Percentiles rank a stretch among this genome's conserved stretches.
phyloP scores from a whole-genome alignment of 2,113 vertebrate species.

The Mormyrus iriodes region DNA sequence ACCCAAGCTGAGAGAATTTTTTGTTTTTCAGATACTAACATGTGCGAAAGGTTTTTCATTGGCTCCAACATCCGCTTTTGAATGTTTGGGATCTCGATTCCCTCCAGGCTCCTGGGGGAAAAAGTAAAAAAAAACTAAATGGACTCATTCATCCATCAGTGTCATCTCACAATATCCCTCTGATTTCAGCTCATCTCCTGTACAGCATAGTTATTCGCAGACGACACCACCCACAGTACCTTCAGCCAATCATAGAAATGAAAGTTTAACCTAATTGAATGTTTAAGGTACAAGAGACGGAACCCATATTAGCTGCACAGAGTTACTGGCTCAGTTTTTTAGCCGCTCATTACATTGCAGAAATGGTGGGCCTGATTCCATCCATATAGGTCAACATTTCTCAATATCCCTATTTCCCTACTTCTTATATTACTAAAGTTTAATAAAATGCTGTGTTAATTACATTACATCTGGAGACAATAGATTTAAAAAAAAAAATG shows the following conservation, averaged over 20 bases:
- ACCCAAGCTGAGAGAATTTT: no score
- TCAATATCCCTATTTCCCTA: not conserved
- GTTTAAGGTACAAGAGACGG: not conserved
- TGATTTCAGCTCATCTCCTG: not conserved
- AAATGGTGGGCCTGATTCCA: not conserved
- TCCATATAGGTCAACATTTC: not conserved
- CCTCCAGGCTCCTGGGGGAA: constrained; percentile 60
- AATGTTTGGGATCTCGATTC: constrained; percentile 66
- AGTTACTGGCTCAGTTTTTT: not conserved
- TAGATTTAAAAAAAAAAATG: not conserved
- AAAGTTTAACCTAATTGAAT: not conserved
- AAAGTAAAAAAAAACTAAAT: not conserved
- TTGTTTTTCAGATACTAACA: constrained; percentile 48
- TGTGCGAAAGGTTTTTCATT: constrained; percentile 70
- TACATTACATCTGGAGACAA: not conserved
- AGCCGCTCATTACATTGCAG: not conserved
- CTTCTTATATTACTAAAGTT: not conserved
- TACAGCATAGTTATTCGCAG: not conserved
- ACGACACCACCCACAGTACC: no score
- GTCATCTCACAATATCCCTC: not conserved
- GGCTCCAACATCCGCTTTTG: constrained; percentile 64
- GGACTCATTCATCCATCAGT: not conserved
- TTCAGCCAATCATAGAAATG: not conserved
- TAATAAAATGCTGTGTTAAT: not conserved
- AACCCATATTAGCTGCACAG: not conserved